phyloP scores from a whole-genome alignment of 2,888 invertebrate species.

The Trichopoda pennipes region DNA sequence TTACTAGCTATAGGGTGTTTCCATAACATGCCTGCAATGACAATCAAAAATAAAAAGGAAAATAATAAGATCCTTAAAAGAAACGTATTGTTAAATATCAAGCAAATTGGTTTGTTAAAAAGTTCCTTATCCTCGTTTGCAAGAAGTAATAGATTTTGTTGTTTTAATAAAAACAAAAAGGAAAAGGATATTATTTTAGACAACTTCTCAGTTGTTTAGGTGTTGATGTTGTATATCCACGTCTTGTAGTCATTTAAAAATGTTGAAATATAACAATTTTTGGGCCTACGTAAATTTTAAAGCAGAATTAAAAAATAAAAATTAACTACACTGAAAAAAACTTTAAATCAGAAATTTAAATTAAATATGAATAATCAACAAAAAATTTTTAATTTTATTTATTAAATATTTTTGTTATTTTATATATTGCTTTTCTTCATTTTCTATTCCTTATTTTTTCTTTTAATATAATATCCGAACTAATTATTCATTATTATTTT shows the following conservation, averaged over 20 bases:
- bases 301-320: background rate
- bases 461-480: too few relatives aligned
- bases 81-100: constrained; percentile 54
- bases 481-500: background rate
- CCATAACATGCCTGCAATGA: constrained; percentile 24
- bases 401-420: too few relatives aligned
- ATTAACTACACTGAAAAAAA: constrained; percentile 26
- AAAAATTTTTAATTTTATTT: background rate
- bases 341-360: too few relatives aligned
- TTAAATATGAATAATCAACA: background rate
- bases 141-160: constrained; percentile 58
- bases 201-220: constrained; percentile 46
- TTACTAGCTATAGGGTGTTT: constrained; percentile 5
- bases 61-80: constrained; percentile 27
- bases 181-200: constrained; percentile 54
- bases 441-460: too few relatives aligned
- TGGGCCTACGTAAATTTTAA: constrained; percentile 28
- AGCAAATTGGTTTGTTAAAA: constrained; percentile 60
- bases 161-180: constrained; percentile 44
- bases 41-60: constrained; percentile 3
- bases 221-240: constrained; percentile 33
- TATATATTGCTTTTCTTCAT: too few relatives aligned
- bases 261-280: constrained; percentile 29
- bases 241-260: constrained; percentile 32
- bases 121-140: constrained; percentile 50